Evolutionary conservation across 2,888 invertebrate genomes (phyloP).

Genomic region (Tipula confusa): DNA sequence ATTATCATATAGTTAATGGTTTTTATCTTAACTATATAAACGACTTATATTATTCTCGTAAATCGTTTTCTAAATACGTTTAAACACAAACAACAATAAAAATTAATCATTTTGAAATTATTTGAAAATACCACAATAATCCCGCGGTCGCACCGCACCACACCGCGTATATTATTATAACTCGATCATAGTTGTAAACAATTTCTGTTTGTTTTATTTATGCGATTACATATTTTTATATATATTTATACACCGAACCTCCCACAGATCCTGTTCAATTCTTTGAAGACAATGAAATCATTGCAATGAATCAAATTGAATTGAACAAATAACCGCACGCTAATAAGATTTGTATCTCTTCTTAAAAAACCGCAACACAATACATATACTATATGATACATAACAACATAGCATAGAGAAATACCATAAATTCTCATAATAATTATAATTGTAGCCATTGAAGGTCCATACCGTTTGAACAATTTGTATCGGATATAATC

Average conservation of each 20-base stretch:
- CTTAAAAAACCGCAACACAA: background rate
- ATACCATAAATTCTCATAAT: background rate
- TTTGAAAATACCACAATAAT: background rate
- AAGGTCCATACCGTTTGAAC: too few relatives aligned
- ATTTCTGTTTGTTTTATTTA: background rate
- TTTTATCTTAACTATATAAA: background rate
- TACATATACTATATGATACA: background rate
- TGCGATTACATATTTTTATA: too few relatives aligned
- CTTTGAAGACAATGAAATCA: background rate
- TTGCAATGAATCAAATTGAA: background rate
- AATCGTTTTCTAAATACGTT: conserved; percentile 9
- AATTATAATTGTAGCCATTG: too few relatives aligned
- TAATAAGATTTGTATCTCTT: background rate
- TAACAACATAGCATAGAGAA: background rate
- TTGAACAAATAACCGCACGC: background rate
- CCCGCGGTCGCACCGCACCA: background rate
- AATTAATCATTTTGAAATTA: conserved; percentile 3
- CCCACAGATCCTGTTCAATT: background rate
- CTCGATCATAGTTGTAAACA: background rate
- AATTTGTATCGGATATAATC: too few relatives aligned
- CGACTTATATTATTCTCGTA: background rate
- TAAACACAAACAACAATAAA: background rate
- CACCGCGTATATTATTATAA: background rate
- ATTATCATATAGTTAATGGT: background rate
- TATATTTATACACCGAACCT: background rate